phyloP scores from a whole-genome alignment of 2,797 vertebrate species.

The Rhabdomys pumilio region DNA sequence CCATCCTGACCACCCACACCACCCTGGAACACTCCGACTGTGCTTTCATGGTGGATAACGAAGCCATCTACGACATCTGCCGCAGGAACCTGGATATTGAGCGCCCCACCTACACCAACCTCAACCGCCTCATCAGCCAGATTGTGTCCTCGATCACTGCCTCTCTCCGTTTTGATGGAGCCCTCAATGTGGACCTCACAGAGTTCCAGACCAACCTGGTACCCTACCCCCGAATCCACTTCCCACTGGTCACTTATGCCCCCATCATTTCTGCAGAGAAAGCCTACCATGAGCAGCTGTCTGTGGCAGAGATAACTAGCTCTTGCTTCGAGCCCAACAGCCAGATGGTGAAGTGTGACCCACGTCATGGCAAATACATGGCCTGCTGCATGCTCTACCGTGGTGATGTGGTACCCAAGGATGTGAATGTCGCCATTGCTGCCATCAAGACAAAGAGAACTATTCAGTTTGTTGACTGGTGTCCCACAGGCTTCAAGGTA shows the following conservation, averaged over 20 bases:
- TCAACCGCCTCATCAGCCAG: constrained; percentile 90
- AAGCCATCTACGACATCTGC: constrained; percentile 92
- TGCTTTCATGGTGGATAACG: constrained; percentile 91
- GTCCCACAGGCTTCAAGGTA: constrained; percentile 91
- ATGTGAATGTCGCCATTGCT: constrained; percentile 95
- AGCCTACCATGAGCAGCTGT: constrained; percentile 90
- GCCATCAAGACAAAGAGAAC: constrained; percentile 94
- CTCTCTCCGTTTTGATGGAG: constrained; percentile 89
- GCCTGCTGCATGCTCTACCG: constrained; percentile 96
- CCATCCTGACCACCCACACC: constrained; percentile 90
- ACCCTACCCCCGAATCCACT: constrained; percentile 91
- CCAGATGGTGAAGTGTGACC: constrained; percentile 92
- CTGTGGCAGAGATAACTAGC: constrained; percentile 89
- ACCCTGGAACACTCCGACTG: constrained; percentile 91
- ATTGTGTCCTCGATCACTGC: constrained; percentile 91
- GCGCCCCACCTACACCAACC: constrained; percentile 89
- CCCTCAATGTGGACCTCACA: constrained; percentile 90
- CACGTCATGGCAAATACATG: constrained; percentile 92
- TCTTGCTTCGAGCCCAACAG: constrained; percentile 90
- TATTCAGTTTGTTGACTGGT: constrained; percentile 93
- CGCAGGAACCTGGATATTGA: constrained; percentile 88
- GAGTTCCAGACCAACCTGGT: constrained; percentile 92
- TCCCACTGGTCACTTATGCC: constrained; percentile 89
- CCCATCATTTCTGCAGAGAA: constrained; percentile 90
- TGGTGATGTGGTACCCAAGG: constrained; percentile 95